A percentile compares a stretch with the other conserved stretches of the same genome.
These are phyloP conservation scores for Lithophane ornitopus DNA, from an alignment of 2,888 invertebrate genomes.

Conservation along the genomic window DNA sequence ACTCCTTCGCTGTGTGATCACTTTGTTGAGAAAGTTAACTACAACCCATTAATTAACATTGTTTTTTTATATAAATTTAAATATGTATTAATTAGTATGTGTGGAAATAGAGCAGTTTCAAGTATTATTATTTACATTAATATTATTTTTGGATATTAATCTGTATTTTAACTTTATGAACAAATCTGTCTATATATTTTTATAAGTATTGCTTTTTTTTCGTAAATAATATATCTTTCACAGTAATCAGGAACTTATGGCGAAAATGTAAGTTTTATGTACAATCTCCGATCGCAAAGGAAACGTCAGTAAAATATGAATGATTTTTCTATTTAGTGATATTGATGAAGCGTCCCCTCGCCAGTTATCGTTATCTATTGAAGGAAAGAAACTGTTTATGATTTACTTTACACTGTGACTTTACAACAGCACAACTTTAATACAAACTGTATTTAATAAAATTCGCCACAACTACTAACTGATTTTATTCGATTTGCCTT, in stretches of 20 bases:
- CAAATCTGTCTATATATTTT: conserved; percentile 33
- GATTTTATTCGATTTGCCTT: neutral
- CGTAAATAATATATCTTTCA: conserved; percentile 43
- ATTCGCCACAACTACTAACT: neutral
- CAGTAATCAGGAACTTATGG: conserved; percentile 48
- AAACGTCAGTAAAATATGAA: conserved; percentile 2
- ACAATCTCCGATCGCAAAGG: conserved; percentile 31
- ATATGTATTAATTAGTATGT: neutral
- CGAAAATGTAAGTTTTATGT: conserved; percentile 38
- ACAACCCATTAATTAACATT: conserved; percentile 12
- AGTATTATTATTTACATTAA: conserved; percentile 30
- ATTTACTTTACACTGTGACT: conserved; percentile 29
- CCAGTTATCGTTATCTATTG: conserved; percentile 34
- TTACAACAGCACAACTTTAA: neutral
- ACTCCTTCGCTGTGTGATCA: conserved; percentile 50
- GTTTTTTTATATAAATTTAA: neutral
- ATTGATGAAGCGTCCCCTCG: conserved; percentile 49
- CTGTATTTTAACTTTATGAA: neutral
- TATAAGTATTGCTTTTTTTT: conserved; percentile 45
- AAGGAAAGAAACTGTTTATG: conserved; percentile 56
- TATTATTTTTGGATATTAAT: conserved; percentile 3
- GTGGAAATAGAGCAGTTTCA: conserved; percentile 1
- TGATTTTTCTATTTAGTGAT: neutral
- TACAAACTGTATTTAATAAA: neutral
- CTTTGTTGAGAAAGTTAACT: conserved; percentile 35